A percentile compares a stretch with the other conserved stretches of the same genome.
Conservation (phyloP, 2,888 invertebrate species). For the Drosophila tripunctata region DNA sequence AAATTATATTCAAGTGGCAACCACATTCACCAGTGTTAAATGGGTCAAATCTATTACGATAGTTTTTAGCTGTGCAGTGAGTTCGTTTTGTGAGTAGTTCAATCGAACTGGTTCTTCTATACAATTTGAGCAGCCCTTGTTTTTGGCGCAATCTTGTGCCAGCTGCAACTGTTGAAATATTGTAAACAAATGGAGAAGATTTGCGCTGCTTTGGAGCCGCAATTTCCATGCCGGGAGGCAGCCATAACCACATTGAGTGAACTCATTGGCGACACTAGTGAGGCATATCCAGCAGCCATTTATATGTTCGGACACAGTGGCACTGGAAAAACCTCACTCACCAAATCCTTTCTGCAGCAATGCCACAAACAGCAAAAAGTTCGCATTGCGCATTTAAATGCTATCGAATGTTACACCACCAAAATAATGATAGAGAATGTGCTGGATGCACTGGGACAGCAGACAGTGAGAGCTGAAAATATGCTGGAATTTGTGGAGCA, state of each 20-base stretch:
- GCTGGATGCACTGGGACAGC: conserved; percentile 85
- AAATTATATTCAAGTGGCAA: too few species aligned
- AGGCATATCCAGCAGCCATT: conserved; percentile 88
- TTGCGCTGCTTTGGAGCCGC: conserved; percentile 47
- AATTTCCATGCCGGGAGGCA: conserved; percentile 80
- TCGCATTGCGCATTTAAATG: conserved; percentile 86
- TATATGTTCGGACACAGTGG: conserved; percentile 93
- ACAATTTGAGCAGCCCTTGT: conserved; percentile 9
- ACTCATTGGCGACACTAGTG: conserved; percentile 85
- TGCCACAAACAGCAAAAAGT: conserved; percentile 86
- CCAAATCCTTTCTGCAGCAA: conserved; percentile 86
- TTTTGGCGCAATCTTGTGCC: conserved; percentile 24
- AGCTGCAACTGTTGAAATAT: conserved; percentile 21
- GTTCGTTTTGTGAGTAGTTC: too few species aligned
- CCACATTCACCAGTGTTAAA: too few species aligned
- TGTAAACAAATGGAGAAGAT: conserved; percentile 54
- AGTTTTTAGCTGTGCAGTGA: not conserved
- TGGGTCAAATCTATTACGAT: not conserved
- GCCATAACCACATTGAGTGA: conserved; percentile 68
- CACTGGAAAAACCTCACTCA: conserved; percentile 92
- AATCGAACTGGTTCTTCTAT: too few species aligned
- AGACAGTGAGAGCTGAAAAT: conserved; percentile 87
- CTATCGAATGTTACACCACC: conserved; percentile 91
- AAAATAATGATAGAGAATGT: conserved; percentile 92
- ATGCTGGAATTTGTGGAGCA: conserved; percentile 88